These are phyloP conservation scores for Drosophila prosaltans DNA, from an alignment of 1,140 invertebrate genomes.

Conservation along the genomic window DNA sequence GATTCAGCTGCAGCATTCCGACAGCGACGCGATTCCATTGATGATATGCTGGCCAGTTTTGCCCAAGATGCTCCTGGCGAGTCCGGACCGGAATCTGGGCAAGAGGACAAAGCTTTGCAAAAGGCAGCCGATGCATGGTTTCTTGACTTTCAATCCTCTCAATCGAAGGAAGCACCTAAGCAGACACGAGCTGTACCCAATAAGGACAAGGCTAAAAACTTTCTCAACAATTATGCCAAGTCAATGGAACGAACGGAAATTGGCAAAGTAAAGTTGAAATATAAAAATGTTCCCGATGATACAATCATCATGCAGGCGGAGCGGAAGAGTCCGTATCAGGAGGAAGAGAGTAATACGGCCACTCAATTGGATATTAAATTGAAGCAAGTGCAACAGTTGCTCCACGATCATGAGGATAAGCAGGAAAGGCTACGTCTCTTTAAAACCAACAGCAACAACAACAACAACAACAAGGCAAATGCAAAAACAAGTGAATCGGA, in stretches of 20 bases:
- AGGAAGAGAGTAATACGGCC: background rate
- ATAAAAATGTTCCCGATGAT: constrained; percentile 25
- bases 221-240: constrained; percentile 21
- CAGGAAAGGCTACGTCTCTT: background rate
- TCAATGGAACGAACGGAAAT: constrained; percentile 41
- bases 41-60: constrained; percentile 61
- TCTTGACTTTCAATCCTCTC: constrained; percentile 26
- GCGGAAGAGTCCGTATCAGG: background rate
- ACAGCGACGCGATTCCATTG: constrained; percentile 52
- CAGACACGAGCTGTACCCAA: background rate
- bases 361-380: constrained; percentile 23
- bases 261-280: constrained; percentile 54
- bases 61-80: constrained; percentile 9
- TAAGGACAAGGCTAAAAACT: background rate
- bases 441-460: background rate
- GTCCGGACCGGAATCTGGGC: background rate
- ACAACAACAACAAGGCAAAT: background rate
- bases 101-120: constrained; percentile 31
- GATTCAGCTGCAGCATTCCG: constrained; percentile 2
- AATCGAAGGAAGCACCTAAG: constrained; percentile 2
- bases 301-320: background rate
- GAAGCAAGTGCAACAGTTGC: constrained; percentile 26
- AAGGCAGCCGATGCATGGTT: constrained; percentile 59
- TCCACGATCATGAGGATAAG: constrained; percentile 17
- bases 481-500: background rate